Conservation (phyloP, 2,113 vertebrate genomes). For the Pelusios castaneus region DNA sequence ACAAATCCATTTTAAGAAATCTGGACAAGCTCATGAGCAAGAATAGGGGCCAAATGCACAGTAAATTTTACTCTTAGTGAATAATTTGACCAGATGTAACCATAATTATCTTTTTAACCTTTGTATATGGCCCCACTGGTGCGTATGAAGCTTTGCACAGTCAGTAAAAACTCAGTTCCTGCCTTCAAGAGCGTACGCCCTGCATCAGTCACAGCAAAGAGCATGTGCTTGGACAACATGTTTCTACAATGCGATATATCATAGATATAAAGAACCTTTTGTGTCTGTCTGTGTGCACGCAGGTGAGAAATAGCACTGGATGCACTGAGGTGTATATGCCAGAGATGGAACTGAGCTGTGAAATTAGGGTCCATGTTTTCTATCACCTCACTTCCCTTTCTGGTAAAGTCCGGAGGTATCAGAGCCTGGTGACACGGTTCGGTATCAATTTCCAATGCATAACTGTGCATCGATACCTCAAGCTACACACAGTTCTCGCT, state of each 20-base stretch:
- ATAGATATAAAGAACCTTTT: neutral
- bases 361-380: neutral
- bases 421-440: neutral
- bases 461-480: neutral
- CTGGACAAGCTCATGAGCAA: slow-evolving; percentile 1
- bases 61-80: slow-evolving; percentile 13
- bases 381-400: neutral
- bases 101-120: slow-evolving; percentile 10
- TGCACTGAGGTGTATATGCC: neutral
- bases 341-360: neutral
- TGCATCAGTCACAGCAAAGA: neutral
- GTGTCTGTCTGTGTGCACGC: neutral
- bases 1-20: slow-evolving; percentile 65
- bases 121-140: neutral
- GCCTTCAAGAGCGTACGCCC: neutral
- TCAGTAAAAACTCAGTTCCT: neutral
- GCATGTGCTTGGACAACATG: neutral
- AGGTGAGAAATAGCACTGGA: neutral
- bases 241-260: neutral
- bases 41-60: neutral
- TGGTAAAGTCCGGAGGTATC: neutral
- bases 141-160: slow-evolving; percentile 2
- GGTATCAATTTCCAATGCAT: neutral
- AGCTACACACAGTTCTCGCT: neutral
- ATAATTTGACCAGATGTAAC: slow-evolving; percentile 1